Conservation (phyloP, 2,888 invertebrate genomes). For the Apocheima hispidaria region DNA sequence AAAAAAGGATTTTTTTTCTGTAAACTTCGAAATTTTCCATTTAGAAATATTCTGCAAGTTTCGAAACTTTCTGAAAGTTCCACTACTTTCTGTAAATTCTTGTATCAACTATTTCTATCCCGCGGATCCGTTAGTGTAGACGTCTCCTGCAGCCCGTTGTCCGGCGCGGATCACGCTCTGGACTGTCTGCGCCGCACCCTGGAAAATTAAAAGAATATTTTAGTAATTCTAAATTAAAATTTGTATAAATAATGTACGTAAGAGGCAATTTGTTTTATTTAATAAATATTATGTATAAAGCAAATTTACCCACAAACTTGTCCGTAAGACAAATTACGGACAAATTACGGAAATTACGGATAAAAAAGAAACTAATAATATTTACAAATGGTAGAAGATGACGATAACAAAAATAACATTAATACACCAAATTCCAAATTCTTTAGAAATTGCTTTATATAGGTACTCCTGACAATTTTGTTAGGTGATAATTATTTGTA, state of each 20-base stretch:
- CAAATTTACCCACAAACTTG: too few species aligned
- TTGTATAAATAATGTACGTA: neutral
- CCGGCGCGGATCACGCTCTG: conserved; percentile 88
- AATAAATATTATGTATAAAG: neutral
- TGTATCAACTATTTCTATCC: conserved; percentile 53
- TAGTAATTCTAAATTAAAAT: neutral
- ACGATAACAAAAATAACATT: neutral
- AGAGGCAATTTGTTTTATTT: neutral
- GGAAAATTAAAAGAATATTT: conserved; percentile 56
- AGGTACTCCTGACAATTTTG: neutral
- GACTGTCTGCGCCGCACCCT: conserved; percentile 91
- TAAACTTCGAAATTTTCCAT: neutral
- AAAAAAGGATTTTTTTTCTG: too few species aligned
- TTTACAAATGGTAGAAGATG: neutral
- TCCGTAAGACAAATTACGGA: too few species aligned
- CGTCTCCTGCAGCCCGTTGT: conserved; percentile 81
- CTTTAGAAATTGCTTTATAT: neutral
- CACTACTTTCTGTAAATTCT: conserved; percentile 11
- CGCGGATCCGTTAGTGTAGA: conserved; percentile 77
- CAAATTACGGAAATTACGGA: too few species aligned
- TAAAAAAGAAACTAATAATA: too few species aligned
- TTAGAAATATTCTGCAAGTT: neutral
- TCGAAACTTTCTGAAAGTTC: neutral
- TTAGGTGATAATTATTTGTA: neutral
- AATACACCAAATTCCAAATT: neutral